Percentiles rank a stretch among this genome's conserved stretches.
These are phyloP conservation scores for Megaustenia siamemsis DNA, from an alignment of 2,888 invertebrate genomes.

Conservation along the genomic window DNA sequence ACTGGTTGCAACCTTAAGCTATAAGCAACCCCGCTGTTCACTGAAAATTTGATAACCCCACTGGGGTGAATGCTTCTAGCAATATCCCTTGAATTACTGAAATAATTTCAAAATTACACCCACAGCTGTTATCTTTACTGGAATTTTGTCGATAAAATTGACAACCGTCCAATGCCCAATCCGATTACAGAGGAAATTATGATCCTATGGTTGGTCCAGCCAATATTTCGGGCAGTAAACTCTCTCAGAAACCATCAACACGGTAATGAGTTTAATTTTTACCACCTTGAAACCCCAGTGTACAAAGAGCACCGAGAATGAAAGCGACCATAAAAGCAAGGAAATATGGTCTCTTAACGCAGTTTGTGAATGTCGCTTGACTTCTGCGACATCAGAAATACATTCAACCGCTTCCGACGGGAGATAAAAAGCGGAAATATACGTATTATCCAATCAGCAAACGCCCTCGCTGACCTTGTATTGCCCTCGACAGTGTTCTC, in stretches of 20 bases:
- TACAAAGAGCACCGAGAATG: conserved; percentile 47
- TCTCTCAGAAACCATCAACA: conserved; percentile 54
- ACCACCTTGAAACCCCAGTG: conserved; percentile 53
- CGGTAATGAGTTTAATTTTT: conserved; percentile 54
- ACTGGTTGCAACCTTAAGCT: no score
- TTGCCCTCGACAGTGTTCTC: no score
- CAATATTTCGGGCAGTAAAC: conserved; percentile 32
- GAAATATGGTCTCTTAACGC: conserved; percentile 40
- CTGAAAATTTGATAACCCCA: not conserved
- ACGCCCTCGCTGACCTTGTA: not conserved
- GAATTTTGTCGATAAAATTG: not conserved
- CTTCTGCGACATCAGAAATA: not conserved
- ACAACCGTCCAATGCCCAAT: not conserved
- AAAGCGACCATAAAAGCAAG: conserved; percentile 41
- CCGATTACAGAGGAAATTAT: not conserved
- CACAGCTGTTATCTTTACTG: not conserved
- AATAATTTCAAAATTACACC: no score
- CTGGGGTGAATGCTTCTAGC: not conserved
- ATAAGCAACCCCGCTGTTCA: not conserved
- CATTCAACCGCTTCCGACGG: conserved; percentile 21
- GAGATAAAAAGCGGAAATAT: not conserved
- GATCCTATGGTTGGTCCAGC: conserved; percentile 11
- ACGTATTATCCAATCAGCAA: not conserved
- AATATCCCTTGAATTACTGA: not conserved
- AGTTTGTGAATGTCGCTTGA: not conserved